Evolutionary conservation across 2,888 invertebrate species (phyloP).

Genomic region (Julus scanicus): DNA sequence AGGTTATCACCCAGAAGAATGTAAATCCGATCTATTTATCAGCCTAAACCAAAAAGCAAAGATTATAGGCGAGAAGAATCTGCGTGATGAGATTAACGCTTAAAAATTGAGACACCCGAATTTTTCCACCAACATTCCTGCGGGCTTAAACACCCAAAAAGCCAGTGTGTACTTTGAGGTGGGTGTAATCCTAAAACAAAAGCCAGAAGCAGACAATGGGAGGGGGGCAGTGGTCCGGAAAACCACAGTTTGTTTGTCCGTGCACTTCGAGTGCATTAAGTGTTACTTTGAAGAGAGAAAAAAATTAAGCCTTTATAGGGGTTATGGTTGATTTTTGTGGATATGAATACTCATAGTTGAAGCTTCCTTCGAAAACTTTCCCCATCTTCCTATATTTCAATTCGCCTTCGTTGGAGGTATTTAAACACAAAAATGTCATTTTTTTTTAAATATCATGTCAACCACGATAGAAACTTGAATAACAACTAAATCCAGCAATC

Average conservation of each 20-base stretch:
- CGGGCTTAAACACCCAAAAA: neutral
- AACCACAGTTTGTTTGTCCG: slow-evolving; percentile 9
- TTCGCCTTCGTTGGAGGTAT: too few species aligned
- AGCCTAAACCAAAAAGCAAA: neutral
- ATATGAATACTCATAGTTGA: too few species aligned
- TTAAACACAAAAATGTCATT: too few species aligned
- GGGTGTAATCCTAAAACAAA: slow-evolving; percentile 26
- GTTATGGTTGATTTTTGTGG: neutral
- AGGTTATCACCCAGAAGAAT: slow-evolving; percentile 1
- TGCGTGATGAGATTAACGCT: slow-evolving; percentile 28
- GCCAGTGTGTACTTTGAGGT: slow-evolving; percentile 14
- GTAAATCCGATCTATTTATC: slow-evolving; percentile 1
- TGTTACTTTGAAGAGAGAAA: neutral
- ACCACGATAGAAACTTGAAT: too few species aligned
- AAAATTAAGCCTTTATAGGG: neutral
- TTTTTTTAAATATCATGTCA: too few species aligned
- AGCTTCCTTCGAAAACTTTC: neutral
- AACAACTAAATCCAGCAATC: too few species aligned
- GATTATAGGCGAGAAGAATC: neutral
- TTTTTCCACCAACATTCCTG: slow-evolving; percentile 33
- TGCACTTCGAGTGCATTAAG: neutral
- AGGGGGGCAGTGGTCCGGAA: slow-evolving; percentile 11
- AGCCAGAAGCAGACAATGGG: slow-evolving; percentile 33
- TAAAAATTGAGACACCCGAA: slow-evolving; percentile 33
- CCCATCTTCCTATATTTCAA: too few species aligned